Evolutionary conservation across 2,113 vertebrate species (phyloP), one percentile per base, ranked within the genome.

Genomic region (Puntigrus tetrazona): DNA sequence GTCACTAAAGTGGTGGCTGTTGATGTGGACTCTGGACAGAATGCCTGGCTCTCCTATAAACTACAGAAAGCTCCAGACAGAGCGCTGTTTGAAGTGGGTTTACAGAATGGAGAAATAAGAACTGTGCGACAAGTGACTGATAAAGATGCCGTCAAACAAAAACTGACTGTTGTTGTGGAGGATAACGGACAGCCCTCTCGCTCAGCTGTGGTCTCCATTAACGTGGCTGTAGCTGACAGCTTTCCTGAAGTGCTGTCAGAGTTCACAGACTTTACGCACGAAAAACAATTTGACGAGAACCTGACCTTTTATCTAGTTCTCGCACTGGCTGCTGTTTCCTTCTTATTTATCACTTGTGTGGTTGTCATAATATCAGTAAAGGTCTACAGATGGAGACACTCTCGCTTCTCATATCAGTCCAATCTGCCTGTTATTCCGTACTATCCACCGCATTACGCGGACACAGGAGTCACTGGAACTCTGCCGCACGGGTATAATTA

Each of bases 401-500:
- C 70, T 38, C 76, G 73, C 16, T 31, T 86, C 27, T 83, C 47
- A 20, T 81, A 52, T 75, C 25, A 88, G 16, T 81, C 82, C 36
- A 83, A 50, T 75, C 69, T 84, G 16, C 78, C 85, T 13, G 63
- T 88, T 70, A 86, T 88, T 74, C 82, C 85, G 20, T 86, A 86
- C 61, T 88, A 88, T n/a, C 85, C 87, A 55, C 86, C 83, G 4
- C 45, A 63, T 76, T 87, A 87, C 59, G 69, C 78, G n/a, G 86
- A 85, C 72, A 74, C 72, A 27, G 72, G 72, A 74, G 72, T 74
- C 43, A 47, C 72, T 8, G 83, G 78, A 82, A 82, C 86, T 75
- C 45, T 87, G 6, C 77, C 65, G 47, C 82, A 75, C 5, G 57
- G 82, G 67, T 87, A 84, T 77, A 77, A 77, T 57, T 77, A 77